Evolutionary conservation across 2,797 vertebrate genomes (phyloP).

Genomic region (Phoebastria nigripes): DNA sequence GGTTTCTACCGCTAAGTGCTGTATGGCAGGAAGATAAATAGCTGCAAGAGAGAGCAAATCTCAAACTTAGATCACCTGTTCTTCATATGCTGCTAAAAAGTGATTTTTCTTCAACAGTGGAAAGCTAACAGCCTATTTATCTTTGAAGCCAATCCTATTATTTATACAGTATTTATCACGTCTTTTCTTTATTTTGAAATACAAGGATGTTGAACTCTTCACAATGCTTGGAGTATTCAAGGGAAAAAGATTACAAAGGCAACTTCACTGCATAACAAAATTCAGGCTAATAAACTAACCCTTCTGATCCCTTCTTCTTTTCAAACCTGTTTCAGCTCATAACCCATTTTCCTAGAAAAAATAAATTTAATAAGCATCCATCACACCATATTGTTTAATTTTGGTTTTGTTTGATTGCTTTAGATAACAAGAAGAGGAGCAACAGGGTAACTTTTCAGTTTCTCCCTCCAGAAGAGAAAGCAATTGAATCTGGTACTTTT

Average conservation of each 20-base stretch:
- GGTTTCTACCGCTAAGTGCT: not conserved
- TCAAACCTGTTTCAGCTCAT: not conserved
- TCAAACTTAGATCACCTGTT: not conserved
- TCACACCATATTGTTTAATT: not conserved
- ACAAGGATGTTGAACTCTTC: not conserved
- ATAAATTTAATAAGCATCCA: not conserved
- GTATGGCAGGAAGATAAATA: constrained; percentile 28
- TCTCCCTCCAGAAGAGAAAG: not conserved
- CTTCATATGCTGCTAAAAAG: constrained; percentile 8
- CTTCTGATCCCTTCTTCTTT: not conserved
- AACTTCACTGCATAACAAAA: not conserved
- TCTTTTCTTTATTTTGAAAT: constrained; percentile 55
- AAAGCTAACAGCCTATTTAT: constrained; percentile 54
- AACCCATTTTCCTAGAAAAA: not conserved
- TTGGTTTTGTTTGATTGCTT: not conserved
- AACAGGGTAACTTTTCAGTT: not conserved
- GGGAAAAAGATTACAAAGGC: constrained; percentile 10
- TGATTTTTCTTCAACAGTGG: not conserved
- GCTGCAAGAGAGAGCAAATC: not conserved
- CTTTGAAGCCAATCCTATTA: constrained; percentile 48
- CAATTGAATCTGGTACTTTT: not conserved
- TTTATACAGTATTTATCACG: constrained; percentile 50
- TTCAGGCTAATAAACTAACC: not conserved
- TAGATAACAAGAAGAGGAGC: not conserved
- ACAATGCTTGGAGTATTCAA: not conserved